Evolutionary conservation across 2,888 invertebrate species (phyloP), one percentile per base, ranked within the genome.

Genomic region (Harmothoe impar): DNA sequence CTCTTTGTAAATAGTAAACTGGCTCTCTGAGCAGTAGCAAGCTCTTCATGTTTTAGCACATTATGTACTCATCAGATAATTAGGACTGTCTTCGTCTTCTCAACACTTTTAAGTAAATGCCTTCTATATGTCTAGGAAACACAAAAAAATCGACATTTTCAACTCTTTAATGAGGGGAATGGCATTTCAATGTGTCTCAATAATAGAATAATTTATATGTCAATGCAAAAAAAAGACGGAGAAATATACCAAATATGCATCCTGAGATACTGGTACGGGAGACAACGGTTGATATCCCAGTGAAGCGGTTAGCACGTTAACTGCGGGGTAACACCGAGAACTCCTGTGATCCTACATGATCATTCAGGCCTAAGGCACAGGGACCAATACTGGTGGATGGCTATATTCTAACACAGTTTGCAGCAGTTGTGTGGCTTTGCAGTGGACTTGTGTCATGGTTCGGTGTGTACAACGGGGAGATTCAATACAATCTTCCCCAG

Each of bases 351-450:
- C 72, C 72, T 3, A n/a, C 3, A 1, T 62, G 62, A 72, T 72
- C 15, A 72, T 72, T 29, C 72, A 72, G 72, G 72, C 72, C 72
- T 29, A 72, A 29, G 72, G 72, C 72, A 43, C 84, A 84, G 84
- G 84, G 84, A 51, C 51, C 84, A 84, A 51, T 84, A 84, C 84
- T 84, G 84, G 84, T 51, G 72, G 25, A 29, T 84, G 84, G 33
- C 84, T 84, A 35, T 43, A 43, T 35, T 84, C 43, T 84, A 84
- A 84, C 84, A 23, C 5, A 72, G 72, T 72, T 72, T 72, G 72
- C 72, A 84, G 84, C 84, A 84, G 84, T 84, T 84, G 84, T 84
- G 84, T 84, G 43, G 84, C 84, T 84, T 51, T 43, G 84, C 84
- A 72, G 72, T 72, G 72, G 72, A 72, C 15, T 29, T 29, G 68